phyloP scores from a whole-genome alignment of 2,113 vertebrate species.

The Pollimyrus isidori region DNA sequence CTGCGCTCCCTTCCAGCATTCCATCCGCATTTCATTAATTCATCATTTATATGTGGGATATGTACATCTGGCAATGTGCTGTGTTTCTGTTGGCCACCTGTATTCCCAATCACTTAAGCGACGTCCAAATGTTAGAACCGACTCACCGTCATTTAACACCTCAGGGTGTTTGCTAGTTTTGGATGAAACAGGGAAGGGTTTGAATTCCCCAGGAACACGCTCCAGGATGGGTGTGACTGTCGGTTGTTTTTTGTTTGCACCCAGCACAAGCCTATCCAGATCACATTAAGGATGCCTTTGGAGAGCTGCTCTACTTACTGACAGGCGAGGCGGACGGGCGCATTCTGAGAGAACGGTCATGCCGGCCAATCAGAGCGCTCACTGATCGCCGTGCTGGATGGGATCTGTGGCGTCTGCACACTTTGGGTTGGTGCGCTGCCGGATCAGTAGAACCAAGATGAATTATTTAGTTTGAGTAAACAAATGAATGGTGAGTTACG shows the following conservation, averaged over 20 bases:
- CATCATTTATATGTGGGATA: background rate
- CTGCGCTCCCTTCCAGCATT: background rate
- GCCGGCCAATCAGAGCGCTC: slow-evolving; percentile 17
- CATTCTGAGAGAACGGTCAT: background rate
- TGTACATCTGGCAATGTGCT: background rate
- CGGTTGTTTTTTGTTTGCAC: background rate
- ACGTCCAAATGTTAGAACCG: background rate
- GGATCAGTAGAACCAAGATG: slow-evolving; percentile 44
- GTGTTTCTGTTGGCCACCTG: background rate
- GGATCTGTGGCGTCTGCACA: background rate
- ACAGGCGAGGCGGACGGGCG: slow-evolving; percentile 27
- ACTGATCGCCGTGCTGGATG: background rate
- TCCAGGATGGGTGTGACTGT: background rate
- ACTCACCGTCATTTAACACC: background rate
- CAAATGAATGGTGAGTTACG: slow-evolving; percentile 45
- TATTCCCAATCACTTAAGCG: background rate
- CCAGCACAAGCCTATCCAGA: slow-evolving; percentile 23
- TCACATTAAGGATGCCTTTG: slow-evolving; percentile 28
- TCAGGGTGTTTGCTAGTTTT: background rate
- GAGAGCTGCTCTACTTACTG: slow-evolving; percentile 35
- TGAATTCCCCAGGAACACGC: background rate
- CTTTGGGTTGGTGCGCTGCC: slow-evolving; percentile 34
- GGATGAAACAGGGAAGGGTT: background rate
- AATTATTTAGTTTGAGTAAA: slow-evolving; percentile 56
- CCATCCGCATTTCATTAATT: background rate